Evolutionary conservation across 2,888 invertebrate species (phyloP).

Genomic region (Macrophya annulata): DNA sequence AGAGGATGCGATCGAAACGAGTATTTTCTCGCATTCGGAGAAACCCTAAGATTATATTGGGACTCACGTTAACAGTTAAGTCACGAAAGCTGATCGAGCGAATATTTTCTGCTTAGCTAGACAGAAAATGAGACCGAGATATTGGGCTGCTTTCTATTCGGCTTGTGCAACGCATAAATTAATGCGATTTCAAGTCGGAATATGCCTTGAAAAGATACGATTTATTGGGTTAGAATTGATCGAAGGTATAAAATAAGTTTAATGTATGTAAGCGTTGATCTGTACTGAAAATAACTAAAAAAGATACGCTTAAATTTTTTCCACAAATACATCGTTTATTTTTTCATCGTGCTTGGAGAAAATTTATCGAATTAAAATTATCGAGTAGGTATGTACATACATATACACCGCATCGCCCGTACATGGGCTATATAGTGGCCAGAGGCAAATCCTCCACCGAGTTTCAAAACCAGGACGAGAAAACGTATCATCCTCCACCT

Average conservation of each 20-base stretch:
- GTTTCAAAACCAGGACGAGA: constrained; percentile 26
- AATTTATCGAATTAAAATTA: constrained; percentile 23
- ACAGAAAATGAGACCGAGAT: constrained; percentile 30
- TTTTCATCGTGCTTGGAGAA: neutral
- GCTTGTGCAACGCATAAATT: constrained; percentile 48
- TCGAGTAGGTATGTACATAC: constrained; percentile 24
- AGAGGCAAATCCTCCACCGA: constrained; percentile 38
- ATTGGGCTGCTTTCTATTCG: constrained; percentile 42
- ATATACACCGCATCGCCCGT: neutral
- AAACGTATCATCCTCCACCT: constrained; percentile 36
- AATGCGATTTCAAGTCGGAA: neutral
- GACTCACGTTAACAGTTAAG: constrained; percentile 48
- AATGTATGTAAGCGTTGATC: neutral
- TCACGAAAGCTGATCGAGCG: constrained; percentile 49
- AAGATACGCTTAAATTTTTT: neutral
- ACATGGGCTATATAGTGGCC: neutral
- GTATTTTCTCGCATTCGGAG: constrained; percentile 38
- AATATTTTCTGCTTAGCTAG: constrained; percentile 49
- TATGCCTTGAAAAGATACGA: neutral
- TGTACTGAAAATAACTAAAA: neutral
- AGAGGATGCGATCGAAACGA: constrained; percentile 41
- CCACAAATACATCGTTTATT: neutral
- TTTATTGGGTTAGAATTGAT: neutral
- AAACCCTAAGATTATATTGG: constrained; percentile 47
- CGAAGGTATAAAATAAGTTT: neutral